Evolutionary conservation across 2,888 invertebrate species (phyloP), one percentile per base, ranked within the genome.

Genomic region (Pollenia labialis): DNA sequence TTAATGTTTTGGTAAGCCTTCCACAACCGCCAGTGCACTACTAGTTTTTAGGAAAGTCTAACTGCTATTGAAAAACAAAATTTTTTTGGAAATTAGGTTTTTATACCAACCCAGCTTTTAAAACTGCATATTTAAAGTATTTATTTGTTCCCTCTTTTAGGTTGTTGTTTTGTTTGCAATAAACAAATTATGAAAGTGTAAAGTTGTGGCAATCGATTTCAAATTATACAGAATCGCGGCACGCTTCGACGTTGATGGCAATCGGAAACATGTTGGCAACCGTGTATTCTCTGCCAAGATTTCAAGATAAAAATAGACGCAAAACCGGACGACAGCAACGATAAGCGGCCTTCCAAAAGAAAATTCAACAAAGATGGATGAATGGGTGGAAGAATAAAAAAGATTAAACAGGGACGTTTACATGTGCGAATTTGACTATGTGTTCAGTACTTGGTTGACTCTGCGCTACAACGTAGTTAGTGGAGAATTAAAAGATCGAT

Each of bases 191-290:
- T 60, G 32, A 74, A 87, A 87, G 86, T 84, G 86, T 84, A 87
- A 87, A 87, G 81, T 84, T 87, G 86, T 84, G 84, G 81, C 86
- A 87, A 87, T 87, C 80, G 86, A 80, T 83, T 86, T 83, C 48
- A 80, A 86, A 83, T 86, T 86, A 86, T 72, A 72, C 71, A 76
- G 82, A 76, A 86, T 72, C 58, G 80, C 86, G 62, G 83, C 86
- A 86, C 83, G 72, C 86, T 86, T 76, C 66, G 42, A 40, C 11
- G 18, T 83, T 80, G 83, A 83, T 86, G 76, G 50, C 75, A 76
- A 86, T 86, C 81, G 86, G 76, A 87, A 84, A 87, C 72, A 83
- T 83, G 80, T 77, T 87, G 83, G 83, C 83, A 77, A 72, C 52
- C 50, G 86, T 83, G 83, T 86, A 60, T 66, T 80, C 52, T 44